phyloP scores from a whole-genome alignment of 2,797 vertebrate genomes.

The Uromys caudimaculatus region DNA sequence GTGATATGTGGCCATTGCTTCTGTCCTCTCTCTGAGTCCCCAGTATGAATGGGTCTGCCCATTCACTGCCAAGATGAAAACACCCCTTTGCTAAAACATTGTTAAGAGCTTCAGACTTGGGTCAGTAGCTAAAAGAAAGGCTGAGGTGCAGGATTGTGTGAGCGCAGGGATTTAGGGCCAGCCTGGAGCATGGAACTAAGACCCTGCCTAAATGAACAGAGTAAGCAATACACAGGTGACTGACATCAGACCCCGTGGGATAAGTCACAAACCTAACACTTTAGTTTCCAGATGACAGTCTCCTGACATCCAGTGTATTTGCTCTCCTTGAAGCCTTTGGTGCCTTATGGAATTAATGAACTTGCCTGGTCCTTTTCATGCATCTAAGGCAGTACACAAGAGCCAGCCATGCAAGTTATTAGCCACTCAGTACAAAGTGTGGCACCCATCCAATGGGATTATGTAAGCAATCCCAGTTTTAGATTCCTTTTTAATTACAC shows the following conservation, averaged over 20 bases:
- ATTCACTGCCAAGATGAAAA: constrained; percentile 15
- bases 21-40: not conserved
- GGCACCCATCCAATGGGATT: not conserved
- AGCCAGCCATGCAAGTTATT: constrained; percentile 10
- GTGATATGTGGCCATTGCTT: not conserved
- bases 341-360: not conserved
- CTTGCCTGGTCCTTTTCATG: not conserved
- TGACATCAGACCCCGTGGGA: not conserved
- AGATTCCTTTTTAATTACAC: constrained; percentile 41
- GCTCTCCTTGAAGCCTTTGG: not conserved
- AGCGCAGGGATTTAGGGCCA: not conserved
- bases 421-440: not conserved
- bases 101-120: not conserved
- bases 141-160: not conserved
- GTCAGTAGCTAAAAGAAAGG: not conserved
- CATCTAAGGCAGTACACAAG: not conserved
- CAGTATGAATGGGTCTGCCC: constrained; percentile 1
- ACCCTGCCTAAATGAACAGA: not conserved
- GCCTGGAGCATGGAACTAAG: not conserved
- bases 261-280: not conserved
- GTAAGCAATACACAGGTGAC: not conserved
- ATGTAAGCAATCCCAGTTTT: constrained; percentile 38
- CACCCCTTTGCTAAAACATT: not conserved
- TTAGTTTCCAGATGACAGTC: not conserved
- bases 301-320: not conserved